Base-by-base conservation (phyloP, 2,113 vertebrate genomes). In the Phainopepla nitens region DNA sequence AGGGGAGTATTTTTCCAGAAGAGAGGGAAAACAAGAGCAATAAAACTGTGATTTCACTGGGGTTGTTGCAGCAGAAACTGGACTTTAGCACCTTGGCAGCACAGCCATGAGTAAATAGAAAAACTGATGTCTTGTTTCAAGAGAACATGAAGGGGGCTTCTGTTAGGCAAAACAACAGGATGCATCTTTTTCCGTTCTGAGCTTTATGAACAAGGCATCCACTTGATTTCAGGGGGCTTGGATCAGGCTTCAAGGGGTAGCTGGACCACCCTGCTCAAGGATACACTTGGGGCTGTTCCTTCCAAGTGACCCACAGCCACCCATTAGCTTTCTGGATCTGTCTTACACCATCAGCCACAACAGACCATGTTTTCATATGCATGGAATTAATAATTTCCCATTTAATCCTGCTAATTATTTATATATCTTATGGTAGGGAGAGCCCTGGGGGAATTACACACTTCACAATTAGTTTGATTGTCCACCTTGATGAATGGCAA, bases 331-430 rank as follows among this genome's bases (percentile, higher is more conserved):
- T 64, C 47, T 10, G 22, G 36, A 71, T 20, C 53, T 2, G 1
- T 66, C 93, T 81, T 68, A 81, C 22, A 47, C 15, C 50, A 78
- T 8, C 2, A 5, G 18, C 31, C 51, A 87, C 60, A 78, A 71
- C 0, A 1, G 15, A 65, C 3, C 25, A 47, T 56, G 20, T 64
- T 53, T 35, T 66, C 27, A 33, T 36, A 66, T 0, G 1, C 19
- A 27, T 4, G 45, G 50, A 66, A 83, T 50, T 53, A 82, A 61
- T 75, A 1, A 62, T 86, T 92, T 87, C 71, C 17, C 13, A 31
- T 42, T 90, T 73, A 90, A 70, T 45, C 39, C 27, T 54, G 14
- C 28, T 92, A 83, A 87, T 73, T 75, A 71, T 70, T 95, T 73
- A 64, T 22, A 27, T 21, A 56, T 51, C 15, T 81, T 73, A 44